These are phyloP conservation scores for Alethe castanea DNA, from an alignment of 2,113 vertebrate genomes.

Conservation along the genomic window DNA sequence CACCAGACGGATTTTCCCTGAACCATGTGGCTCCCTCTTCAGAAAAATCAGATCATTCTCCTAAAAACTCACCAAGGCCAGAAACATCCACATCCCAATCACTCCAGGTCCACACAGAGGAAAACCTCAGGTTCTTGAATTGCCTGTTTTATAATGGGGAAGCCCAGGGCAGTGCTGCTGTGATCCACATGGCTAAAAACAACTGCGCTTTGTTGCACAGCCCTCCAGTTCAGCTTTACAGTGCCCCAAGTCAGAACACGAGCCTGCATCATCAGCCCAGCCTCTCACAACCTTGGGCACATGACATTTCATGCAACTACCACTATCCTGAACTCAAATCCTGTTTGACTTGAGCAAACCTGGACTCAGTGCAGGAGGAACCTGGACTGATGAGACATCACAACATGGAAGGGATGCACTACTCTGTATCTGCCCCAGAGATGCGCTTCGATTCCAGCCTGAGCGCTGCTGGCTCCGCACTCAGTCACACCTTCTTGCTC, in stretches of 20 bases:
- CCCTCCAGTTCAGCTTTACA: not conserved
- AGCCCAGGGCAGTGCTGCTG: rapidly evolving
- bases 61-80: not conserved
- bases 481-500: not conserved
- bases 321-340: not conserved
- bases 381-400: rapidly evolving
- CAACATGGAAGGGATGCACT: rapidly evolving
- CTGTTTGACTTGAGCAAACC: not conserved
- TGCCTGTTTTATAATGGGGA: rapidly evolving
- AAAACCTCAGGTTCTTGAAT: rapidly evolving
- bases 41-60: not conserved
- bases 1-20: not conserved
- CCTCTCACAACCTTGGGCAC: not conserved
- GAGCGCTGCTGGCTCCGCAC: not conserved
- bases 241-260: not conserved
- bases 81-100: not conserved
- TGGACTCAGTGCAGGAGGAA: not conserved
- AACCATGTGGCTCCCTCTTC: not conserved
- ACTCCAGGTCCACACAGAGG: rapidly evolving
- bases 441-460: not conserved
- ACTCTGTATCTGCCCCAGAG: rapidly evolving
- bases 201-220: rapidly evolving
- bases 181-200: not conserved
- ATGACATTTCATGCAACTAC: not conserved
- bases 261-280: not conserved